These are phyloP conservation scores for Orthonyx spaldingii DNA, from an alignment of 2,113 vertebrate genomes.

Conservation along the genomic window DNA sequence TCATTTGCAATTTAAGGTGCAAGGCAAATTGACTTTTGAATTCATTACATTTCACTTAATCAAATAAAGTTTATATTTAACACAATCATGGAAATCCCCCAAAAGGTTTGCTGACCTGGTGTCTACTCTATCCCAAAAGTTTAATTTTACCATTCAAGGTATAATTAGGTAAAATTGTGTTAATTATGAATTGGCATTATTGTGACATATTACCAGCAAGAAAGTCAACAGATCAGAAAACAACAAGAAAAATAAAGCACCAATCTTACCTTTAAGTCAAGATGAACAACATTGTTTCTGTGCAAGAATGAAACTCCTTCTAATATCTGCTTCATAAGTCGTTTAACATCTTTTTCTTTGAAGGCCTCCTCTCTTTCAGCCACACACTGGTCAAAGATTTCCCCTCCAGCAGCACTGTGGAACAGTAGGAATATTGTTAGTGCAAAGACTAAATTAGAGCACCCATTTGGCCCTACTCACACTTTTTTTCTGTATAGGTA, in stretches of 20 bases:
- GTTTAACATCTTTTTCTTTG: slow-evolving; percentile 90
- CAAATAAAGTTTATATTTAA: background rate
- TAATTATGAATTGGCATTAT: background rate
- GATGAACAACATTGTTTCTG: slow-evolving; percentile 85
- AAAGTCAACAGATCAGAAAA: background rate
- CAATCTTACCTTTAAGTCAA: slow-evolving; percentile 87
- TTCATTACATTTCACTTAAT: background rate
- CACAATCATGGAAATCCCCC: background rate
- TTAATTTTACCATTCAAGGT: background rate
- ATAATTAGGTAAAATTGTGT: background rate
- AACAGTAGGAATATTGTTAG: background rate
- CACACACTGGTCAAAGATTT: slow-evolving; percentile 93
- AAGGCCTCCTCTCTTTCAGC: slow-evolving; percentile 91
- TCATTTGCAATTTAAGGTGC: background rate
- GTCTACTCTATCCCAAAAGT: background rate
- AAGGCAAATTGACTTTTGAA: background rate
- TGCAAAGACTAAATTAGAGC: background rate
- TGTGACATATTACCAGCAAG: background rate
- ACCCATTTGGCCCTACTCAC: background rate
- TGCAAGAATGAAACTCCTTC: slow-evolving; percentile 88
- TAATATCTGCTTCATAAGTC: slow-evolving; percentile 89
- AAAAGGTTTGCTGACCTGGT: background rate
- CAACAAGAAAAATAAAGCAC: background rate
- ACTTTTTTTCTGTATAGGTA: background rate
- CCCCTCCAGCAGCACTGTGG: slow-evolving; percentile 89